Conservation (phyloP, 2,797 vertebrate genomes). For the Acrossocheilus wenchowensis region DNA sequence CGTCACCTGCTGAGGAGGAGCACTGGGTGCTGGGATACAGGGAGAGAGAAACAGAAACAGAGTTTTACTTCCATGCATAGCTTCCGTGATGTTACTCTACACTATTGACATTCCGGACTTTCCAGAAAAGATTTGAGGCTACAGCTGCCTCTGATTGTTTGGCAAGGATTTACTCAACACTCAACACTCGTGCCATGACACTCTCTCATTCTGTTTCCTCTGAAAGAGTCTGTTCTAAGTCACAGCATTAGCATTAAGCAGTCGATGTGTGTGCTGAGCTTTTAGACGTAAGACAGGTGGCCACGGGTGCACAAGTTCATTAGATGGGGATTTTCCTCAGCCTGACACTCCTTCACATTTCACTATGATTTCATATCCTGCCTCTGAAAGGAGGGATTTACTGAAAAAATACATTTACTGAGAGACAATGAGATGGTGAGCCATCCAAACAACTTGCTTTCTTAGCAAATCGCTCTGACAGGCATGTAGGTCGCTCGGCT, state of each 20-base stretch:
- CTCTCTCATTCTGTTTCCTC: constrained; percentile 14
- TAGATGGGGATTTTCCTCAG: constrained; percentile 72
- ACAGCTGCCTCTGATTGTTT: constrained; percentile 3
- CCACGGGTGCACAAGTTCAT: constrained; percentile 68
- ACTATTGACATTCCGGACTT: not conserved
- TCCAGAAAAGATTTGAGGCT: constrained; percentile 25
- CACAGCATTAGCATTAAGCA: constrained; percentile 2
- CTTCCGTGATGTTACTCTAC: not conserved
- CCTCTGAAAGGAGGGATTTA: constrained; percentile 64
- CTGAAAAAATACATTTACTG: constrained; percentile 64
- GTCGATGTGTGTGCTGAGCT: constrained; percentile 36
- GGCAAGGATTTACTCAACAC: constrained; percentile 14
- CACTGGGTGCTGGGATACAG: constrained; percentile 87
- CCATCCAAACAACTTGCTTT: constrained; percentile 14
- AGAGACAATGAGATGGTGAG: constrained; percentile 63
- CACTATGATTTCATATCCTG: constrained; percentile 71
- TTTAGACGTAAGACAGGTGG: constrained; percentile 58
- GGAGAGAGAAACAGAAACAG: constrained; percentile 23
- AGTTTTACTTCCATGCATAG: not conserved
- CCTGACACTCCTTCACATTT: constrained; percentile 67
- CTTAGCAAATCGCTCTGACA: constrained; percentile 47
- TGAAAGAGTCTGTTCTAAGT: constrained; percentile 32
- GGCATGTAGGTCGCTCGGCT: constrained; percentile 57
- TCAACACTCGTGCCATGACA: not conserved
- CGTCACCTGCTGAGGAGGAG: constrained; percentile 96